Conservation (phyloP, 2,888 invertebrate species). For the Acrobeloides nanus region DNA sequence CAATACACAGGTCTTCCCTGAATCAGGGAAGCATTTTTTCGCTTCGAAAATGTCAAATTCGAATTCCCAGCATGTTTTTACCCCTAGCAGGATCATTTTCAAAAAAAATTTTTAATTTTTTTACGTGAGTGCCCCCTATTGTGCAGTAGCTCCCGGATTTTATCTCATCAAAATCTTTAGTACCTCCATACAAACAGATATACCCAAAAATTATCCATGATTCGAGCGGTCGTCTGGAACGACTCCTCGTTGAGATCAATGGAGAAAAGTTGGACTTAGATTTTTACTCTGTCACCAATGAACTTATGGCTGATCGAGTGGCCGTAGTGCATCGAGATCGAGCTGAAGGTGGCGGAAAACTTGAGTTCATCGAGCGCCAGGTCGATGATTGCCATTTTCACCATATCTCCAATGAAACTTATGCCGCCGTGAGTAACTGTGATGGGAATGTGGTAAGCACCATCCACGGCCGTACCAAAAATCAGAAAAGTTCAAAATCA, state of each 20-base stretch:
- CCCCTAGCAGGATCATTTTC: no score
- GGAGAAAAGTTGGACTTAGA: conserved; percentile 25
- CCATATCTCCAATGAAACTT: conserved; percentile 34
- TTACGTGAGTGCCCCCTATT: no score
- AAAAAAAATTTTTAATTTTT: no score
- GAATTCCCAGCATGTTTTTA: no score
- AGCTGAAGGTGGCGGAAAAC: conserved; percentile 26
- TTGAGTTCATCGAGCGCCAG: conserved; percentile 9
- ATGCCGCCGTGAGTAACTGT: conserved; percentile 49
- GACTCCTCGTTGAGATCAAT: conserved; percentile 20
- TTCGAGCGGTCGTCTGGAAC: conserved; percentile 13
- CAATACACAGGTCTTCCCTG: no score
- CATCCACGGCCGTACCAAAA: conserved; percentile 17
- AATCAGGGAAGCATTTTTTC: no score
- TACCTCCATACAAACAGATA: conserved; percentile 24
- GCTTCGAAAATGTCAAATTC: no score
- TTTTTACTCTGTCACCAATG: conserved; percentile 32
- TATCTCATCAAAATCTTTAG: conserved; percentile 13
- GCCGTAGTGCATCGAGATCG: conserved; percentile 34
- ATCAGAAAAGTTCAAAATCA: no score
- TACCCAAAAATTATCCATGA: conserved; percentile 17
- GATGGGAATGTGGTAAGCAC: conserved; percentile 41
- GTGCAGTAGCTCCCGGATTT: no score
- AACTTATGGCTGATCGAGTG: conserved; percentile 29
- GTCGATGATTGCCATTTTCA: conserved; percentile 44